These are phyloP conservation scores for Acomys russatus DNA, from an alignment of 2,797 vertebrate species.

Conservation along the genomic window DNA sequence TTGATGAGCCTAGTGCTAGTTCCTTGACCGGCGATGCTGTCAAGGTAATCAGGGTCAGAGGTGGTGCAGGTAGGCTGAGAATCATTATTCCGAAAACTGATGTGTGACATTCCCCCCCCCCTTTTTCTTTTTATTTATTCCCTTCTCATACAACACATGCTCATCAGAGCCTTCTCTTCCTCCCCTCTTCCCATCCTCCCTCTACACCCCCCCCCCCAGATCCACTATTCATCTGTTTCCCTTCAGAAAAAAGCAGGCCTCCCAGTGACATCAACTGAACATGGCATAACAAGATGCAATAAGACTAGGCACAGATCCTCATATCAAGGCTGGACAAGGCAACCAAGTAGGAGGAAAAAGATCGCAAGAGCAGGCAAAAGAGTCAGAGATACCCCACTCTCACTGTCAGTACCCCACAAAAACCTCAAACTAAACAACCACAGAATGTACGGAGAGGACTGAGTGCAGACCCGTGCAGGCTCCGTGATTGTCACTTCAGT, in stretches of 20 bases:
- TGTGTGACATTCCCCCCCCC: background rate
- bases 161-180: background rate
- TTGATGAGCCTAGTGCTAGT: too few relatives aligned
- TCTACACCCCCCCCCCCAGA: too few relatives aligned
- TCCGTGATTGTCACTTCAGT: background rate
- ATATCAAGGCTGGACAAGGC: background rate
- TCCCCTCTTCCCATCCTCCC: background rate
- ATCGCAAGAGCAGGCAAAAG: background rate
- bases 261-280: background rate
- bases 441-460: background rate
- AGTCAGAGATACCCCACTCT: background rate
- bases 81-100: background rate
- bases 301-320: background rate
- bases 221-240: background rate
- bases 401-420: background rate
- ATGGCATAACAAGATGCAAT: background rate
- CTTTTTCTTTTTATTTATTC: background rate
- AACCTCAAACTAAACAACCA: background rate
- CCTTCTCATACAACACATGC: background rate
- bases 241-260: background rate
- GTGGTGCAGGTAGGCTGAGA: background rate
- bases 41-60: background rate
- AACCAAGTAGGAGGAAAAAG: background rate
- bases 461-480: background rate
- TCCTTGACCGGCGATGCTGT: background rate